Evolutionary conservation across 2,113 vertebrate genomes (phyloP), one percentile per base, ranked within the genome.

Genomic region (Alethe diademata): DNA sequence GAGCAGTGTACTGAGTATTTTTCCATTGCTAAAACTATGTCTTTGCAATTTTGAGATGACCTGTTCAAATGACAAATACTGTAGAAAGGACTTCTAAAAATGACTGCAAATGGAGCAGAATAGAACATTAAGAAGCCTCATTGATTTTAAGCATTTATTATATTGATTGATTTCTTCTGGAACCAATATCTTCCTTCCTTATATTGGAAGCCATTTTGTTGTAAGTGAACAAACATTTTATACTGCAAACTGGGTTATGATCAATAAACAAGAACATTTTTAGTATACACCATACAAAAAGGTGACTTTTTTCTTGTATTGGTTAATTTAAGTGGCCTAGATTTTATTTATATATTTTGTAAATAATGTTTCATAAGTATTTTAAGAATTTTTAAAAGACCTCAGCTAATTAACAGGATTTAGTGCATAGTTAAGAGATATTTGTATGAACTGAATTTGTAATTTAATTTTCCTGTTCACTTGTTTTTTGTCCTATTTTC

Each of bases 281-380:
- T 96, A 94, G 96, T 97, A 94, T 78, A 94, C 84, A 24, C 91
- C 86, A 87, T 74, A 95, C 85, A 92, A 94, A 95, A 97, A 97
- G 86, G 86, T 95, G 93, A 95, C 73, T 95, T 93, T 93, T 97
- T 92, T 95, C 84, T 94, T 94, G 80, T 75, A 94, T 79, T 84
- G 75, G 75, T 96, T 96, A 97, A 95, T 92, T 96, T 95, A 93
- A 96, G 80, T 96, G 85, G 93, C 89, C 84, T 96, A 85, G n/a
- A 67, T 88, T 95, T 97, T 98, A 97, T 98, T 98, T 98, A 98
- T 97, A 97, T 95, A 89, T 95, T 97, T 97, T 98, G 97, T 98
- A 98, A 97, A 98, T 98, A 98, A 89, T 96, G 94, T 97, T 97
- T 95, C 87, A 90, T 97, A 96, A 91, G 75, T 95, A 97, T 96